Percentiles rank a stretch among this genome's conserved stretches.
Conservation (phyloP, 1,140 invertebrate species). For the Metopolophium dirhodum region DNA sequence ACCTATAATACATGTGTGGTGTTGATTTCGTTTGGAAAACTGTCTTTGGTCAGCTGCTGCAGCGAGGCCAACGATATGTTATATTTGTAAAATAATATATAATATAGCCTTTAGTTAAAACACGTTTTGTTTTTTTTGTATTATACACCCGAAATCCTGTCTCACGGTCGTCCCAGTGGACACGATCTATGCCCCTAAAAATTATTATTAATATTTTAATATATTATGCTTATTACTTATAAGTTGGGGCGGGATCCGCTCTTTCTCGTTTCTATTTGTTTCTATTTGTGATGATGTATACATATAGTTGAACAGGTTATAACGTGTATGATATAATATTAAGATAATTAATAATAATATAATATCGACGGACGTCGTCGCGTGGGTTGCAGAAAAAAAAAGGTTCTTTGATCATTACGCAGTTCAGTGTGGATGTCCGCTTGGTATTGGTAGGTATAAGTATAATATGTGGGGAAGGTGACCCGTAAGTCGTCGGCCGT, state of each 20-base stretch:
- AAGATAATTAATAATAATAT: conserved; percentile 5
- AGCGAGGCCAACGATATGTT: neutral
- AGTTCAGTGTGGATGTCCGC: neutral
- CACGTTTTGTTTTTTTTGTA: neutral
- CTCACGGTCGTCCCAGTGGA: neutral
- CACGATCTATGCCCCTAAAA: neutral
- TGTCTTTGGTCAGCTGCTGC: neutral
- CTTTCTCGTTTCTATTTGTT: neutral
- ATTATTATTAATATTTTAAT: neutral
- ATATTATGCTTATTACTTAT: too few species aligned
- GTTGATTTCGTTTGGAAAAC: neutral
- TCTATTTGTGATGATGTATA: neutral
- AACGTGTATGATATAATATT: conserved; percentile 1
- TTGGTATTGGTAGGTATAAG: neutral
- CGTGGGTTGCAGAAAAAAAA: neutral
- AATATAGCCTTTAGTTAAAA: neutral
- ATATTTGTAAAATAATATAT: neutral
- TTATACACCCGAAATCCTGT: neutral
- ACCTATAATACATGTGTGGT: neutral
- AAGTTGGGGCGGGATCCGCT: neutral
- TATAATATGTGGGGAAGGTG: neutral
- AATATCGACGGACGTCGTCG: neutral
- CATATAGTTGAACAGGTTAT: neutral
- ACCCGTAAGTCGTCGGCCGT: neutral
- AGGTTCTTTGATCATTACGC: neutral